phyloP scores from a whole-genome alignment of 53 echinoderm and acorn worm genomes.

The Echinarachnius parma region DNA sequence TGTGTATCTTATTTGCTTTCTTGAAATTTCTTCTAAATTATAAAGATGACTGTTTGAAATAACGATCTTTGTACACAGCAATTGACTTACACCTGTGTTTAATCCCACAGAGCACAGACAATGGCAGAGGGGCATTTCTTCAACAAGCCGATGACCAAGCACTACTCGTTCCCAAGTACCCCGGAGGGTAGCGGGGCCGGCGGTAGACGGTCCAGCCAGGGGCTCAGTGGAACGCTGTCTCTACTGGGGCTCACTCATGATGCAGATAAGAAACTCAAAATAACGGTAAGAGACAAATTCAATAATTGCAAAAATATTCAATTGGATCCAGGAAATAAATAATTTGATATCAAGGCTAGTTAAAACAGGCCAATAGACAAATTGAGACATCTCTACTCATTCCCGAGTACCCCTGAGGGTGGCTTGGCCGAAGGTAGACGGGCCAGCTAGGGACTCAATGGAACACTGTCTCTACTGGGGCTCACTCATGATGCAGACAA shows the following conservation, averaged over 20 bases:
- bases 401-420: constrained; percentile 44
- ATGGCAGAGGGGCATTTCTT: constrained; percentile 64
- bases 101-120: constrained; percentile 68
- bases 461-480: constrained; percentile 67
- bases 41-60: too few relatives aligned
- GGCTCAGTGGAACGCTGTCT: constrained; percentile 51
- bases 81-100: too few relatives aligned
- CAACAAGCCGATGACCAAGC: constrained; percentile 64
- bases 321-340: too few relatives aligned
- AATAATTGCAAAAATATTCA: too few relatives aligned
- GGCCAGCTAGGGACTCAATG: constrained; percentile 19
- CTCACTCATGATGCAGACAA: constrained; percentile 61
- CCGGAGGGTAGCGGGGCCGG: constrained; percentile 36
- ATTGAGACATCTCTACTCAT: constrained; percentile 76
- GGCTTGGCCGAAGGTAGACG: constrained; percentile 26
- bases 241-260: constrained; percentile 66
- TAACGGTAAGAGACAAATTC: constrained; percentile 36
- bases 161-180: constrained; percentile 65
- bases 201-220: constrained; percentile 20
- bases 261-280: constrained; percentile 46
- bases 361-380: too few relatives aligned
- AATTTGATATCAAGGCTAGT: too few relatives aligned
- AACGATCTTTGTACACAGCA: too few relatives aligned
- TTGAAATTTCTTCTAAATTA: too few relatives aligned
- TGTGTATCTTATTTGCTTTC: too few relatives aligned